Base-by-base conservation (phyloP, 1,140 invertebrate species). In the Magallana gigas region DNA sequence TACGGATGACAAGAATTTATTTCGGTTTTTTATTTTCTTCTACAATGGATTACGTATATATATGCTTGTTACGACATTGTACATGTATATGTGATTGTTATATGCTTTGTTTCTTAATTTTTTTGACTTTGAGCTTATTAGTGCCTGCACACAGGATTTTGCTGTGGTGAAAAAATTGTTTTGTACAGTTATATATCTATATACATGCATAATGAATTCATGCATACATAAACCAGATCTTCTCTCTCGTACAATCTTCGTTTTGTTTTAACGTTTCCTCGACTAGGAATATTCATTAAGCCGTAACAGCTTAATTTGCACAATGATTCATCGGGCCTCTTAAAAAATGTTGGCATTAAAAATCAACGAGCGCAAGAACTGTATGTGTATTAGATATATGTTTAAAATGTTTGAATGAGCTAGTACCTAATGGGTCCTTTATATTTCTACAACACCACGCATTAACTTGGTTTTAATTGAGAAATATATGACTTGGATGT, bases 181-280 rank as follows among this genome's bases (percentile, higher is more conserved):
- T 76, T 76, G 68, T 76, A 48, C 68, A 76, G 68, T 76, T 76
- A 76, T 23, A 76, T 48, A 48, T 48, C 36, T 48, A 48, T 48
- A 48, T 48, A 48, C 36, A 48, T 76, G 68, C 68, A 76, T 76
- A 76, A 76, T 76, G 68, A 76, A 76, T 29, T 76, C 68, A 29
- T 71, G 68, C 68, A 71, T 76, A 76, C 68, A 76, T 76, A 76
- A 76, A 76, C 29, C 68, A 76, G 68, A 76, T 76, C 60, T 62
- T 76, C 68, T 36, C 29, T 76, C 23, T 68, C 36, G 4, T 8
- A 76, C 68, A 62, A 62, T 36, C 23, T 18, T 76, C 18, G 9
- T 36, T 76, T 76, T 48, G 36, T 48, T 48, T 48, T 48, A 48
- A 48, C 36, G 68, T 76, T 76, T 76, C 16, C 60, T 64, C 18